Percentiles rank a stretch among this genome's conserved stretches.
phyloP scores from a whole-genome alignment of 1,140 invertebrate species.

The Diachasmimorpha longicaudata region DNA sequence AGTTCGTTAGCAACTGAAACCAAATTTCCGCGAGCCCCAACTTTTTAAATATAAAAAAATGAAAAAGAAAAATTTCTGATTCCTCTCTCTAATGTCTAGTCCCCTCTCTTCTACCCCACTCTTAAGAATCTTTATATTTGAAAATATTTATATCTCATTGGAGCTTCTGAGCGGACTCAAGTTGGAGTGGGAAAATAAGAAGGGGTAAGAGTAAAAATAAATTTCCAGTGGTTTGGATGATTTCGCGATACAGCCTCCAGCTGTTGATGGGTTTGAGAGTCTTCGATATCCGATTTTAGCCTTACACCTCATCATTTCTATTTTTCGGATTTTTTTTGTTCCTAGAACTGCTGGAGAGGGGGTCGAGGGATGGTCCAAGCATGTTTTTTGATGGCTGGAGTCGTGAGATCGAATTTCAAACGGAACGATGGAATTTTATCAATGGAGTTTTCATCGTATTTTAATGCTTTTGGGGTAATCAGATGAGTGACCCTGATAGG shows the following conservation, averaged over 20 bases:
- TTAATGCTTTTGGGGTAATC: too few relatives aligned
- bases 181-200: neutral
- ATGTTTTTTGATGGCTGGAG: neutral
- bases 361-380: neutral
- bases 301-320: constrained; percentile 3
- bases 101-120: too few relatives aligned
- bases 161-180: neutral
- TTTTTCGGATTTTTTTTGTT: neutral
- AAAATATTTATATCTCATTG: constrained; percentile 6
- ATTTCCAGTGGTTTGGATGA: neutral
- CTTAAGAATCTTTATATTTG: neutral
- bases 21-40: neutral
- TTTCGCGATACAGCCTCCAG: neutral
- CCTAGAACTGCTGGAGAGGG: neutral
- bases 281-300: neutral
- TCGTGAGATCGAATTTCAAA: neutral
- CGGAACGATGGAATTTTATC: neutral
- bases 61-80: neutral
- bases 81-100: neutral
- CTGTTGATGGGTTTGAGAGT: neutral
- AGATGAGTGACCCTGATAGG: too few relatives aligned
- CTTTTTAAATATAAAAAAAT: constrained; percentile 3
- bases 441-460: neutral
- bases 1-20: neutral
- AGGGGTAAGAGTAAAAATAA: neutral